Conservation (phyloP, 2,888 invertebrate genomes). For the Acanthopleura granulata region DNA sequence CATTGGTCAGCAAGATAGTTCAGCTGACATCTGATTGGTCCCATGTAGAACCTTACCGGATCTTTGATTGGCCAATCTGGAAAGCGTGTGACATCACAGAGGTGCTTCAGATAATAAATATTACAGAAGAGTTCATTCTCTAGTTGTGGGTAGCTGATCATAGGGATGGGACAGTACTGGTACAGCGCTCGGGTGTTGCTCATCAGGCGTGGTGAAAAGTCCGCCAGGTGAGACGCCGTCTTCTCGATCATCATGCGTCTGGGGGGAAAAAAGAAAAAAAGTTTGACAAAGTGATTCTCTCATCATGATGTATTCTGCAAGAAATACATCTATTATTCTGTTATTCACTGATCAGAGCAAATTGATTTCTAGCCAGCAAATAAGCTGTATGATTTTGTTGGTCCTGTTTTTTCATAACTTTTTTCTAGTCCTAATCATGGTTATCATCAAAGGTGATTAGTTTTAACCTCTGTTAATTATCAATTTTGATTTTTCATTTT, state of each 20-base stretch:
- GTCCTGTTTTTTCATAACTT: too few relatives aligned
- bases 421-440: too few relatives aligned
- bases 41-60: conserved; percentile 77
- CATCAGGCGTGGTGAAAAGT: conserved; percentile 93
- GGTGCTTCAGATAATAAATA: conserved; percentile 96
- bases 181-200: conserved; percentile 96
- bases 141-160: conserved; percentile 92
- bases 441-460: too few relatives aligned
- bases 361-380: too few relatives aligned
- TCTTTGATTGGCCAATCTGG: conserved; percentile 98
- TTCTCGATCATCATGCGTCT: conserved; percentile 95
- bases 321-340: too few relatives aligned
- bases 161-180: conserved; percentile 95
- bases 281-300: too few relatives aligned
- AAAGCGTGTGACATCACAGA: conserved; percentile 89
- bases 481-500: too few relatives aligned
- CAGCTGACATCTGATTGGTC: not conserved
- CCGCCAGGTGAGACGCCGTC: conserved; percentile 96
- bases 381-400: too few relatives aligned
- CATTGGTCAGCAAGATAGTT: not conserved
- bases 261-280: conserved; percentile 33
- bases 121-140: conserved; percentile 98
- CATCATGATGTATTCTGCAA: too few relatives aligned
- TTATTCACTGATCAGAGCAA: too few relatives aligned
- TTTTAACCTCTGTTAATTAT: too few relatives aligned